Conservation (phyloP, 2,797 vertebrate genomes). For the Miichthys miiuy region DNA sequence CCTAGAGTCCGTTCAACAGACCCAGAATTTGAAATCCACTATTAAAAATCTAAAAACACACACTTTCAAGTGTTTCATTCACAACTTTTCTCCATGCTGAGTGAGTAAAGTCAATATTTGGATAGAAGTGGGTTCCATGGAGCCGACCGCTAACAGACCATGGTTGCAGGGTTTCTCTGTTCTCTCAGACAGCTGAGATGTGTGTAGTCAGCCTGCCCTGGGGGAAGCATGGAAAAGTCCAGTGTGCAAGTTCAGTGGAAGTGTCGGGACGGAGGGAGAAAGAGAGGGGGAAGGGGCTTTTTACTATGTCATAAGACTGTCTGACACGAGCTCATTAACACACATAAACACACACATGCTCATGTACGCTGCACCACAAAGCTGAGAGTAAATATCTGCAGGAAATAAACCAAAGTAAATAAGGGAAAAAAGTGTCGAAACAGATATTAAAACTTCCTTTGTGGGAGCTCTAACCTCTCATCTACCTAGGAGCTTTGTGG, state of each 20-base stretch:
- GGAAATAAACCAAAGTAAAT: background rate
- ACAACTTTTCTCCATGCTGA: conserved; percentile 63
- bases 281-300: conserved; percentile 1
- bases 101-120: conserved; percentile 77
- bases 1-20: conserved; percentile 4
- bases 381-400: conserved; percentile 3
- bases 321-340: conserved; percentile 48
- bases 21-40: conserved; percentile 12
- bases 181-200: conserved; percentile 58
- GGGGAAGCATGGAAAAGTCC: conserved; percentile 61
- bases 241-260: conserved; percentile 38
- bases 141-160: conserved; percentile 44
- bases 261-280: conserved; percentile 8
- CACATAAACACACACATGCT: conserved; percentile 1
- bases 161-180: conserved; percentile 59
- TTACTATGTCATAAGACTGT: conserved; percentile 45
- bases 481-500: conserved; percentile 40
- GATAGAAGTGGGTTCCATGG: conserved; percentile 50
- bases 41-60: conserved; percentile 16
- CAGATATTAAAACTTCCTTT: background rate
- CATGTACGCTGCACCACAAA: background rate
- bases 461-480: background rate
- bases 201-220: conserved; percentile 47
- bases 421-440: too few relatives aligned
- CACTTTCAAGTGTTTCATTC: conserved; percentile 66